Base-by-base conservation (phyloP, 2,888 invertebrate genomes). In the Uropetala carovei region DNA sequence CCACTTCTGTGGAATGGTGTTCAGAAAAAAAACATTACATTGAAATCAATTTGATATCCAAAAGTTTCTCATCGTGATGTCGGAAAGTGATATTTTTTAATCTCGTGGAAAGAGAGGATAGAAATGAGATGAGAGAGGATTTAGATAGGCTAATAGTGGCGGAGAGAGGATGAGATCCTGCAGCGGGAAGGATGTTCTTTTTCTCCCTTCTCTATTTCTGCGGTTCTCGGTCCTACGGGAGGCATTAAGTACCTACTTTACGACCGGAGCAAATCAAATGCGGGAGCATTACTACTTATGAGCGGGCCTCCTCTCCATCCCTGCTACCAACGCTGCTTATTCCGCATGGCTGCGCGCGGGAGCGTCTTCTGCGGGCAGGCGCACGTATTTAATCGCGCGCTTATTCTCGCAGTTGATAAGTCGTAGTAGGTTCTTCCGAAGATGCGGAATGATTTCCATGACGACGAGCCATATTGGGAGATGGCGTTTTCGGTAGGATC, bases 221-320 rank as follows among this genome's bases (percentile, higher is more conserved):
- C 75, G 75, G 75, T 75, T 75, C 75, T 27, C 22, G 27, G 43
- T 8, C 22, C 68, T 18, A 22, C 68, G 18, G 0, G n/a, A 27
- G 27, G 75, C 43, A 43, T 43, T n/a, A 75, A 75, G 27, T n/a
- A n/a, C 27, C 75, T n/a, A n/a, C 75, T 75, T 75, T 75, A 75
- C 75, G 75, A 75, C 11, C 75, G 27, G 27, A 27, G 75, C 75
- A 75, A 13, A 75, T 75, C 75, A 75, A 75, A 75, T 75, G 75
- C 11, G 75, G 75, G 27, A 27, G 75, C 27, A 75, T 75, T 27
- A 43, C 43, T 27, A 43, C 43, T 43, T 43, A 43, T 43, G 43
- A 43, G 43, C 5, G 43, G 43, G 43, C 43, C 5, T 43, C 43
- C 5, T 43, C 43, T 43, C 43, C 43, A 5, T 43, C 43, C 43